A percentile compares a stretch with the other conserved stretches of the same genome.
Evolutionary conservation across 2,113 vertebrate genomes (phyloP).

Genomic region (Murina feae): DNA sequence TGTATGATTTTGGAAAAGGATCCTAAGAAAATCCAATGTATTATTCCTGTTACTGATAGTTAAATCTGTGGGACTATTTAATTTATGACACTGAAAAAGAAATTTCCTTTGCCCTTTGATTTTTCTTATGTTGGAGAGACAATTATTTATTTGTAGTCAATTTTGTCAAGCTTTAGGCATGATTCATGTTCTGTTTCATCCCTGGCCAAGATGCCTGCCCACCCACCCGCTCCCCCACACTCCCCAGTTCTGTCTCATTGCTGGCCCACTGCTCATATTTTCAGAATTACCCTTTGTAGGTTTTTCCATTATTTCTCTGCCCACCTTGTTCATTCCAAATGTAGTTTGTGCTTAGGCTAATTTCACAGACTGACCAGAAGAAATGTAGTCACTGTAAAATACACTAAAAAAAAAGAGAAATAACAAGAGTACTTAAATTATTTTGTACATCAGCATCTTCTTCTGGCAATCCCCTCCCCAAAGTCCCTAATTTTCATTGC

Average conservation of each 20-base stretch:
- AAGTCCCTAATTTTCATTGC: background rate
- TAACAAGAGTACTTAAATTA: background rate
- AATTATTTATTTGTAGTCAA: conserved; percentile 70
- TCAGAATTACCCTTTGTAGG: conserved; percentile 54
- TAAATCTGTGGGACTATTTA: background rate
- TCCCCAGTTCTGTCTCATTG: conserved; percentile 43
- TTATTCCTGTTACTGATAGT: background rate
- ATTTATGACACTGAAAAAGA: background rate
- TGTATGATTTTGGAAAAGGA: background rate
- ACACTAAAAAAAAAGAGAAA: background rate
- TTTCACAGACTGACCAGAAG: conserved; percentile 22
- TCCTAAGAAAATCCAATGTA: background rate
- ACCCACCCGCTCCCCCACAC: conserved; percentile 59
- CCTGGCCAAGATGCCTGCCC: conserved; percentile 58
- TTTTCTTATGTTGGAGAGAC: conserved; percentile 33
- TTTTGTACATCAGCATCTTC: background rate
- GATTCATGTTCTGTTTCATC: conserved; percentile 54
- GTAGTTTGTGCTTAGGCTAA: background rate
- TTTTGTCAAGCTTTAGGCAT: conserved; percentile 57
- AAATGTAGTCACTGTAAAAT: background rate
- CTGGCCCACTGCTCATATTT: conserved; percentile 64
- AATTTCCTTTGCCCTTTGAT: background rate
- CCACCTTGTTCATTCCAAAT: conserved; percentile 44
- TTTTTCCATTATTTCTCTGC: conserved; percentile 47
- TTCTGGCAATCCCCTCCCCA: too few relatives aligned